Conservation (phyloP, 2,797 vertebrate genomes). For the Lacerta agilis region DNA sequence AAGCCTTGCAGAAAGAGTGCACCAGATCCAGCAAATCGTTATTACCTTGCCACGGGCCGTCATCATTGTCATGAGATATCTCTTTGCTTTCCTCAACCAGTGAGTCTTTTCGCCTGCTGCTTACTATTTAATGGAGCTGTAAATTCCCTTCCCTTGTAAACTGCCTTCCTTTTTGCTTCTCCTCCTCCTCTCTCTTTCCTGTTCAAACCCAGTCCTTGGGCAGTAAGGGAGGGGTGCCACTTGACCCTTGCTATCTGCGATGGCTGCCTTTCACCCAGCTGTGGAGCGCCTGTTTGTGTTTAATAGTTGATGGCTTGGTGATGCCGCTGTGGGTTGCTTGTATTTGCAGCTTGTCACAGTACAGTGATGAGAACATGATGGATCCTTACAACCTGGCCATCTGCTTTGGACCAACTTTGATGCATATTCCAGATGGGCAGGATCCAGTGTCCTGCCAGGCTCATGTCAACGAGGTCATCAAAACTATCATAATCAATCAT, state of each 20-base stretch:
- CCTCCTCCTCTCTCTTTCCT: background rate
- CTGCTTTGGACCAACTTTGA: constrained; percentile 97
- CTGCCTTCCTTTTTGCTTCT: background rate
- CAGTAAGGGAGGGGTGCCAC: background rate
- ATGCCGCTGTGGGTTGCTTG: background rate
- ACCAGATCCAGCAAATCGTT: constrained; percentile 93
- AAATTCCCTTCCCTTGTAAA: background rate
- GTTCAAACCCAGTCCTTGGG: background rate
- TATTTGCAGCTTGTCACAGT: constrained; percentile 91
- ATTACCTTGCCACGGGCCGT: constrained; percentile 90
- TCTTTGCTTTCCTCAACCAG: constrained; percentile 99
- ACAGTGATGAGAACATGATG: constrained; percentile 99
- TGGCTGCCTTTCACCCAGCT: rapidly evolving
- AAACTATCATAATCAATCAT: constrained; percentile 94
- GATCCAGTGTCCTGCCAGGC: constrained; percentile 96
- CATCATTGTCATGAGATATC: constrained; percentile 97
- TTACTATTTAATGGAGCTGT: background rate
- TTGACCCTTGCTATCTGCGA: background rate
- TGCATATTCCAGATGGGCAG: constrained; percentile 97
- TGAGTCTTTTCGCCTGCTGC: constrained; percentile 76
- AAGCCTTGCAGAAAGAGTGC: constrained; percentile 88
- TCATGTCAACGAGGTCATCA: constrained; percentile 99
- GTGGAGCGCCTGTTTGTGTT: background rate
- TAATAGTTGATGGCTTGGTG: rapidly evolving
- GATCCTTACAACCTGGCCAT: constrained; percentile 98